Evolutionary conservation across 1,140 invertebrate genomes (phyloP).

Genomic region (Camponotus vicinus): DNA sequence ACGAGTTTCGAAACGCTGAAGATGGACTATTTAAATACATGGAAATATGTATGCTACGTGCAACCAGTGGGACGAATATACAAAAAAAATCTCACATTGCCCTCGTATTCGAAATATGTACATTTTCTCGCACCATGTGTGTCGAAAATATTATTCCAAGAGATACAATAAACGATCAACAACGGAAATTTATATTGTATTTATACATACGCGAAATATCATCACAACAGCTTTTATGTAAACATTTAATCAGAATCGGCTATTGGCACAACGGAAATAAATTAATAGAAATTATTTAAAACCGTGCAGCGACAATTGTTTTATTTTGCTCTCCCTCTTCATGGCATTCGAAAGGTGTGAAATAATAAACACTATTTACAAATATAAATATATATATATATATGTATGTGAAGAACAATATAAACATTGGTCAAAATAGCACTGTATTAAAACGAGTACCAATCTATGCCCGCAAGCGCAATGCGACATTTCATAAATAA

Average conservation of each 20-base stretch:
- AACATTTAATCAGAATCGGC: constrained; percentile 29
- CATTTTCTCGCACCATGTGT: constrained; percentile 18
- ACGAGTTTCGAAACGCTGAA: constrained; percentile 47
- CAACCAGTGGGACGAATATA: constrained; percentile 28
- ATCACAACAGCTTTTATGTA: background rate
- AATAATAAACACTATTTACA: constrained; percentile 27
- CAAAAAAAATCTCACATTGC: background rate
- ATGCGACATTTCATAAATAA: constrained; percentile 65
- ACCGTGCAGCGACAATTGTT: constrained; percentile 17
- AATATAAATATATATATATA: constrained; percentile 4
- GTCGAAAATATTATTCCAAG: constrained; percentile 61
- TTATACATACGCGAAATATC: constrained; percentile 15
- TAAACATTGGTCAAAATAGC: constrained; percentile 41
- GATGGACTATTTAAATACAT: constrained; percentile 58
- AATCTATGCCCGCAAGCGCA: constrained; percentile 52
- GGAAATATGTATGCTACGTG: constrained; percentile 46
- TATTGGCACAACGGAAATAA: background rate
- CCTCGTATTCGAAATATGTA: background rate
- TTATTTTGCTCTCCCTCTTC: background rate
- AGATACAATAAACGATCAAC: background rate
- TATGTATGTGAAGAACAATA: background rate
- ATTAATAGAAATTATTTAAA: constrained; percentile 20
- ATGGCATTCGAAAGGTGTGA: constrained; percentile 5
- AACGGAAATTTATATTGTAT: constrained; percentile 27
- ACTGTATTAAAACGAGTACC: constrained; percentile 8